A percentile compares a stretch with the other conserved stretches of the same genome.
Conservation (phyloP, 2,113 vertebrate species). For the pig (Sus scrofa) region T2T-Sscrofa CM000817.6:2867001-2867500, state of each 20-base stretch:
- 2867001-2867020: neutral
- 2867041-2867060: rapidly evolving
- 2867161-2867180: neutral
- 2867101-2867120: neutral
- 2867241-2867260: neutral
- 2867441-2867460: neutral
- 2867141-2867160: neutral
- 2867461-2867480: neutral
- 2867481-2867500: neutral
- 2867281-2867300: neutral
- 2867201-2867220: too few relatives aligned
- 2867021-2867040: neutral
- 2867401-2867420: neutral
- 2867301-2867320: neutral
- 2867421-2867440: too few relatives aligned
- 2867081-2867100: neutral
- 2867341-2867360: rapidly evolving
- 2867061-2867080: neutral
- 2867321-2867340: neutral
- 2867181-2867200: neutral
- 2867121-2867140: neutral
- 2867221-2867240: neutral
- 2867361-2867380: neutral
- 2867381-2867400: neutral
- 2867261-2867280: neutral